Percentiles rank a stretch among this genome's conserved stretches.
Evolutionary conservation across 2,113 vertebrate genomes (phyloP).

Genomic region (Amazona guildingii): DNA sequence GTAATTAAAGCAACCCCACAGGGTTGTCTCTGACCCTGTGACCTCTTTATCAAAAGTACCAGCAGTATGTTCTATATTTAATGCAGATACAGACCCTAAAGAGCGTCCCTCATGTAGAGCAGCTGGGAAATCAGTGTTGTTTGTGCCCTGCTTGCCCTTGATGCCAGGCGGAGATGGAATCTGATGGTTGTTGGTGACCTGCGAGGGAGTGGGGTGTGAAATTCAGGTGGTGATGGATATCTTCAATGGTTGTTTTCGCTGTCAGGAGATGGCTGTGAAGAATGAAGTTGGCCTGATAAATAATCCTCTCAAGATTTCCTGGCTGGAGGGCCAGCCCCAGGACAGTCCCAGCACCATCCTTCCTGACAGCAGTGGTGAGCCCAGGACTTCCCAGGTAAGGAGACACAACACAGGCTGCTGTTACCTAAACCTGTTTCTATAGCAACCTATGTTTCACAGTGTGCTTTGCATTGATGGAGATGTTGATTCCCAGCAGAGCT

Average conservation of each 20-base stretch:
- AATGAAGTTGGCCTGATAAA: conserved; percentile 87
- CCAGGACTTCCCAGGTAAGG: conserved; percentile 80
- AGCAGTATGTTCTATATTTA: not conserved
- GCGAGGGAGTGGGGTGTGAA: not conserved
- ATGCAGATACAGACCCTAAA: not conserved
- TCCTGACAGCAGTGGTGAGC: not conserved
- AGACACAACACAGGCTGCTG: not conserved
- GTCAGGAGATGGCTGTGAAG: conserved; percentile 89
- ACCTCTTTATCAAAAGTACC: not conserved
- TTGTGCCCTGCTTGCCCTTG: not conserved
- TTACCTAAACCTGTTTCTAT: not conserved
- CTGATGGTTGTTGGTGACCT: not conserved
- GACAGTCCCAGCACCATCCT: not conserved
- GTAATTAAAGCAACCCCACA: not conserved
- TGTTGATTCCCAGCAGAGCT: not conserved
- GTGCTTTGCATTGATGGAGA: not conserved
- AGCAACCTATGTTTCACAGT: not conserved
- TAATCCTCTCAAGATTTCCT: conserved; percentile 92
- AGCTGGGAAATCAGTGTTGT: not conserved
- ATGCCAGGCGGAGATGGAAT: not conserved
- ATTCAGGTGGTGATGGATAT: not conserved
- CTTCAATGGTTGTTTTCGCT: not conserved
- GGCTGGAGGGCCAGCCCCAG: conserved; percentile 87
- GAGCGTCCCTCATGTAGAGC: not conserved
- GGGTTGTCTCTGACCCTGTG: not conserved